phyloP scores from a whole-genome alignment of 2,888 invertebrate genomes.

The Torymus auratus region DNA sequence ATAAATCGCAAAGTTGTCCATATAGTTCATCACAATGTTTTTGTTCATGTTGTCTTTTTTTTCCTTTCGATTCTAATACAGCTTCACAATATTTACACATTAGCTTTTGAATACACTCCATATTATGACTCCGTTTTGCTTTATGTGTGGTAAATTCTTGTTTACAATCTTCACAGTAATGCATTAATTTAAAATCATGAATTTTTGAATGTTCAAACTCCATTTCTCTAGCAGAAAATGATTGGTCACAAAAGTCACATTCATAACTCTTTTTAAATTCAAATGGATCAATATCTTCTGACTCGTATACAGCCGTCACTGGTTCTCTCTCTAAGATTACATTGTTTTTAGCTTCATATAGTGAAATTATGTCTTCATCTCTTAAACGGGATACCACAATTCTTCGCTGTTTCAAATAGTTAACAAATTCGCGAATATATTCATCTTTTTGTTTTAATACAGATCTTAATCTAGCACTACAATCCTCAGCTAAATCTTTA shows the following conservation, averaged over 20 bases:
- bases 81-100: conserved; percentile 71
- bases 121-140: conserved; percentile 70
- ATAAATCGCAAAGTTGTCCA: conserved; percentile 73
- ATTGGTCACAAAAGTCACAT: conserved; percentile 72
- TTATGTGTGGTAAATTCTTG: conserved; percentile 72
- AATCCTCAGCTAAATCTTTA: conserved; percentile 67
- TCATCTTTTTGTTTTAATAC: conserved; percentile 66
- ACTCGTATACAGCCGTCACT: background rate
- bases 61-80: conserved; percentile 72
- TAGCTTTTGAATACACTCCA: conserved; percentile 70
- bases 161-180: conserved; percentile 73
- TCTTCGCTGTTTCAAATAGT: conserved; percentile 72
- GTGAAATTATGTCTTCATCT: conserved; percentile 71
- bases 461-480: conserved; percentile 67
- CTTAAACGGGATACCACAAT: conserved; percentile 71
- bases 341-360: conserved; percentile 70
- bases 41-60: conserved; percentile 74
- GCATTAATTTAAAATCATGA: conserved; percentile 72
- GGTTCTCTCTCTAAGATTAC: conserved; percentile 41
- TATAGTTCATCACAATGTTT: conserved; percentile 72
- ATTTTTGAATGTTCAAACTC: conserved; percentile 71
- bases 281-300: conserved; percentile 61
- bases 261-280: conserved; percentile 65
- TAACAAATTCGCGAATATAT: conserved; percentile 67
- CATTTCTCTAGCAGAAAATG: conserved; percentile 67